Conservation (phyloP, 2,888 invertebrate species). For the Gortyna flavago region DNA sequence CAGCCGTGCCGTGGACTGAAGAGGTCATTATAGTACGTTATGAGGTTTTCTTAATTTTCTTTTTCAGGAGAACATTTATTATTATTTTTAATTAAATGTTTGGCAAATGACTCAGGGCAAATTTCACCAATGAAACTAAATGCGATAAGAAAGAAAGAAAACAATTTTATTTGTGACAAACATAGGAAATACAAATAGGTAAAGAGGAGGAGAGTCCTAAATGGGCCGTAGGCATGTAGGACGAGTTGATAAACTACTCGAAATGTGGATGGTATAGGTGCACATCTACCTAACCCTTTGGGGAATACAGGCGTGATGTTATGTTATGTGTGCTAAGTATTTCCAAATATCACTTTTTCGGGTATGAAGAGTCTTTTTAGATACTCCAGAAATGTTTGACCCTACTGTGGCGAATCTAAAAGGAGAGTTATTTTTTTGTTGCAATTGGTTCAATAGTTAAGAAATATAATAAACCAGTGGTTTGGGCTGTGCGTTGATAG, state of each 20-base stretch:
- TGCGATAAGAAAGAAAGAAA: too few relatives aligned
- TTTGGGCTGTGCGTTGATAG: too few relatives aligned
- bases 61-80: slow-evolving; percentile 2
- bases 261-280: background rate
- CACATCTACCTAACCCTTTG: too few relatives aligned
- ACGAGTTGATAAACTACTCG: too few relatives aligned
- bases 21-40: slow-evolving; percentile 25
- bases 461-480: background rate
- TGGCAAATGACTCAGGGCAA: background rate
- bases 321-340: background rate
- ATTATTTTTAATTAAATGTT: background rate
- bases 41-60: slow-evolving; percentile 9
- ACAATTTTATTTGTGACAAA: too few relatives aligned
- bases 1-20: slow-evolving; percentile 5
- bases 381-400: background rate
- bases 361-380: too few relatives aligned
- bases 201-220: too few relatives aligned
- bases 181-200: too few relatives aligned
- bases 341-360: background rate
- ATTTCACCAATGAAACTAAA: background rate
- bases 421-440: background rate
- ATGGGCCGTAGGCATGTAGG: too few relatives aligned
- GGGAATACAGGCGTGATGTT: too few relatives aligned
- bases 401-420: background rate
- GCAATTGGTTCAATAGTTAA: background rate